Conservation (phyloP, 2,797 vertebrate species). For the Cichlasoma orientale region DNA sequence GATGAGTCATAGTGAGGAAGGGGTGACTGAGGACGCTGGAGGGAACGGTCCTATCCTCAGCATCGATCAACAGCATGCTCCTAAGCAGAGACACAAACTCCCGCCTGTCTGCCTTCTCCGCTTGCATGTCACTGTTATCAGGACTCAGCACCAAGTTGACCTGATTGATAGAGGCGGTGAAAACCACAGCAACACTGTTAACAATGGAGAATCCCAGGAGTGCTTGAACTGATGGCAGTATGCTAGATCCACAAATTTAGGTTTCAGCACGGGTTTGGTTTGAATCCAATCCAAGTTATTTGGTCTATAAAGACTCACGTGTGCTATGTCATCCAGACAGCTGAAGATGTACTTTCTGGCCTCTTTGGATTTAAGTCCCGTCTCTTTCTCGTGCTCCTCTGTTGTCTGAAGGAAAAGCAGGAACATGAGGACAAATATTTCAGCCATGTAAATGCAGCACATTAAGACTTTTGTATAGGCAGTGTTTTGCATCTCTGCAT, state of each 20-base stretch:
- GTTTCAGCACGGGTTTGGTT: neutral
- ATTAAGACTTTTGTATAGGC: neutral
- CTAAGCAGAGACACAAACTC: conserved; percentile 96
- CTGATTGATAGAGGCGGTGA: conserved; percentile 63
- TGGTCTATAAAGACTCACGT: conserved; percentile 83
- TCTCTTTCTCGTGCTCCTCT: conserved; percentile 96
- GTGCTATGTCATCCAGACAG: conserved; percentile 95
- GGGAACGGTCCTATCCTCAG: conserved; percentile 91
- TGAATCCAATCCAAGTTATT: neutral
- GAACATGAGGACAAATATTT: neutral
- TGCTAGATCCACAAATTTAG: neutral
- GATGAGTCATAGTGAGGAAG: conserved; percentile 98
- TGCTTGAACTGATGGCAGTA: too few species aligned
- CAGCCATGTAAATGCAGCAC: neutral
- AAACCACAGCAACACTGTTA: neutral
- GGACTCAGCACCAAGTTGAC: conserved; percentile 96
- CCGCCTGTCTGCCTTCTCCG: conserved; percentile 93
- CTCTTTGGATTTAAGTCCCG: conserved; percentile 98
- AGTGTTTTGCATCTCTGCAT: neutral
- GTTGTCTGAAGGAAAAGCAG: conserved; percentile 82
- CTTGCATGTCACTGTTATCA: conserved; percentile 92
- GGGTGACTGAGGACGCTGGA: conserved; percentile 90
- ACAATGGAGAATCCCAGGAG: neutral
- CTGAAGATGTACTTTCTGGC: conserved; percentile 99
- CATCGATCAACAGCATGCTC: conserved; percentile 95